Evolutionary conservation across 2,113 vertebrate genomes (phyloP), one percentile per base, ranked within the genome.

Genomic region (Dasyornis broadbenti): DNA sequence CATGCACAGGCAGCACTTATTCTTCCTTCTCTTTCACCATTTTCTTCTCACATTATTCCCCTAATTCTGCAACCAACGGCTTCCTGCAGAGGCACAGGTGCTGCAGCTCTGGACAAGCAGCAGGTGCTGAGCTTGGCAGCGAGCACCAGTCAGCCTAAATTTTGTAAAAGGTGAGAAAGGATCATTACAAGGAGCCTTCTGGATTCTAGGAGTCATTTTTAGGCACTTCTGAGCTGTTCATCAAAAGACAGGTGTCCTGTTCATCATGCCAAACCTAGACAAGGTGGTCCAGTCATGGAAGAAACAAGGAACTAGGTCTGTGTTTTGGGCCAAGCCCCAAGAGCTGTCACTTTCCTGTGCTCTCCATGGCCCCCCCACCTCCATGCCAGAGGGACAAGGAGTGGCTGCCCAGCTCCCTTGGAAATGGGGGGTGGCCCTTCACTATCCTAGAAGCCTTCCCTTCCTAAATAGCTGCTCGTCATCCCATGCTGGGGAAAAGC

Each of bases 291-390:
- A 31, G 13, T 54, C 69, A 47, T 56, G 31, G n/a, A 73, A 91
- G 49, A 84, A 94, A 37, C 1, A 9, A 39, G 33, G 21, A 89
- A 11, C 22, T 35, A 37, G 33, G 18, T 82, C 57, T 71, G 30
- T 59, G 37, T 50, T 84, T 78, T 15, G 6, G 26, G 30, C 22
- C 35, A 82, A 56, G 44, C 19, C 39, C 16, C 6, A 2, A 44
- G 56, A 71, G 10, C 19, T 0, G 0, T 49, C 2, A 10, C 17
- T 37, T 45, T 70, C 27, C 40, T 6, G 0, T 61, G 64, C 33
- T 10, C 18, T 59, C 33, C 47, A 68, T 70, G 26, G 1, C 13
- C 11, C 2, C 33, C 7, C 12, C 1, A 2, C 5, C 19, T 63
- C 12, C 5, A 2, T 7, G 11, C 40, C 9, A 27, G 31, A 44